These are phyloP conservation scores for Esox niger DNA, from an alignment of 2,113 vertebrate species.

Conservation along the genomic window DNA sequence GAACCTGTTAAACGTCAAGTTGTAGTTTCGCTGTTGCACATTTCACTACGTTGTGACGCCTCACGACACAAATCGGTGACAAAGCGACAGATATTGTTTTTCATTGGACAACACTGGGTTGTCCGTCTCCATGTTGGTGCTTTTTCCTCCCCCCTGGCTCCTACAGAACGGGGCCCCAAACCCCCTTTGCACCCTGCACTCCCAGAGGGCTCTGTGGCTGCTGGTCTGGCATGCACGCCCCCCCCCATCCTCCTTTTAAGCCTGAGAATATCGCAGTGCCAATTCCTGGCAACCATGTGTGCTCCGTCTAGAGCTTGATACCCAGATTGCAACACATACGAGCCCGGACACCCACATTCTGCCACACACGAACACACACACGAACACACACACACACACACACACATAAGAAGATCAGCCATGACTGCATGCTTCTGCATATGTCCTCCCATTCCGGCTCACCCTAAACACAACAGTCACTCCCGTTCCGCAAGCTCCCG, in stretches of 20 bases:
- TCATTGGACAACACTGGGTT: too few species aligned
- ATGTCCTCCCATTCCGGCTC: conserved; percentile 37
- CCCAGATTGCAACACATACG: neutral
- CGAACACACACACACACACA: neutral
- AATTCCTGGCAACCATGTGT: conserved; percentile 45
- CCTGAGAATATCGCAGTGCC: conserved; percentile 34
- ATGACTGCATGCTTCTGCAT: conserved; percentile 58
- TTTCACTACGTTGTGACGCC: too few species aligned
- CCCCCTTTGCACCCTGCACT: conserved; percentile 64
- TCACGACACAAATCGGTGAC: too few species aligned
- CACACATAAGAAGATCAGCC: conserved; percentile 5
- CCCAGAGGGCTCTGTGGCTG: conserved; percentile 42
- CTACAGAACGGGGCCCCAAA: too few species aligned
- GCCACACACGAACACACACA: neutral
- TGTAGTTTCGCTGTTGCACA: too few species aligned
- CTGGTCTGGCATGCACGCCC: conserved; percentile 3
- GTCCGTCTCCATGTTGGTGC: too few species aligned
- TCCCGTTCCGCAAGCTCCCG: conserved; percentile 11
- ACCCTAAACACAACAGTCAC: conserved; percentile 33
- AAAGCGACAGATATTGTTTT: too few species aligned
- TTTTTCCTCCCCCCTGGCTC: too few species aligned
- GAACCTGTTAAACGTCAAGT: too few species aligned
- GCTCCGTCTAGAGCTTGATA: conserved; percentile 28
- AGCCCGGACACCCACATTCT: neutral
- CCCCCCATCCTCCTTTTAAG: conserved; percentile 27